A percentile compares a stretch with the other conserved stretches of the same genome.
phyloP scores from a whole-genome alignment of 2,888 invertebrate species.

The Cancer borealis region DNA sequence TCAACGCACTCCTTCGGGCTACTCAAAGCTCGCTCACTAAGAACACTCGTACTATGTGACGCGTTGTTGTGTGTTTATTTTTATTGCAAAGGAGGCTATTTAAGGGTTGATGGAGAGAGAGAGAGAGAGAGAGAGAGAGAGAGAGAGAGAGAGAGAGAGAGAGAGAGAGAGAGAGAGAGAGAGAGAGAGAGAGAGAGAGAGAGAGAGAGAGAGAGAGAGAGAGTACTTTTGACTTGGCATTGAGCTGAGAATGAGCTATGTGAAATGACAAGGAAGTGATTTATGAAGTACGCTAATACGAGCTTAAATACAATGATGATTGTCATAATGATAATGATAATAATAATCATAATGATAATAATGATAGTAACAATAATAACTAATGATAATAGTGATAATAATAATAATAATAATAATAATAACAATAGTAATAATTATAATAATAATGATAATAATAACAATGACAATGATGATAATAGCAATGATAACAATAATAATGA shows the following conservation, averaged over 20 bases:
- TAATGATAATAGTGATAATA: background rate
- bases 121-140: background rate
- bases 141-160: too few species aligned
- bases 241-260: background rate
- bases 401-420: constrained; percentile 7
- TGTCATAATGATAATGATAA: too few species aligned
- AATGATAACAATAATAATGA: background rate
- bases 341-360: too few species aligned
- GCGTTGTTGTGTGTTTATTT: background rate
- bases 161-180: too few species aligned
- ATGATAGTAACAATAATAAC: background rate
- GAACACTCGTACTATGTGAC: background rate
- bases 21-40: background rate
- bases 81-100: constrained; percentile 1
- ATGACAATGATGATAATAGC: background rate
- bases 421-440: background rate
- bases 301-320: too few species aligned
- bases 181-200: too few species aligned
- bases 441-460: background rate
- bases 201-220: constrained; percentile 30
- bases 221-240: background rate
- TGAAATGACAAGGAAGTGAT: background rate
- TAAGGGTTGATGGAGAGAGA: background rate
- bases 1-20: background rate
- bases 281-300: too few species aligned